Evolutionary conservation across 1,140 invertebrate species (phyloP).

Genomic region (Eriocheir sinensis): DNA sequence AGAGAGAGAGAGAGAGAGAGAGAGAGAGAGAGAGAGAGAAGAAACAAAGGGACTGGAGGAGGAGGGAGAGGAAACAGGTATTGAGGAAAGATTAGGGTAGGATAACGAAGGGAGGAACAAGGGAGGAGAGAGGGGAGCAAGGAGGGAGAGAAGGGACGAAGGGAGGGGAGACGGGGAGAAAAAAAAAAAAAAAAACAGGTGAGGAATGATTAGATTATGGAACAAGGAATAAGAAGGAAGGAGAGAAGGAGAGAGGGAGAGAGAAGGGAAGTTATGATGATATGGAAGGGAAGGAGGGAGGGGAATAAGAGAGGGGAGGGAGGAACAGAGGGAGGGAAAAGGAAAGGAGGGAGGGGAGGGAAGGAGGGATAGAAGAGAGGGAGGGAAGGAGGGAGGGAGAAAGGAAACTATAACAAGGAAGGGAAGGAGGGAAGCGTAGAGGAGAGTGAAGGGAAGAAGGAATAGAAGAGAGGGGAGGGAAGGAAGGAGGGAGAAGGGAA

Average conservation of each 20-base stretch:
- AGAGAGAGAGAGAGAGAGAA: background rate
- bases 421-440: background rate
- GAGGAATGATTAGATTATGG: too few relatives aligned
- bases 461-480: background rate
- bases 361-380: background rate
- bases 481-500: background rate
- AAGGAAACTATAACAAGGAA: background rate
- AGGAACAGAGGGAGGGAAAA: background rate
- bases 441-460: background rate
- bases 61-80: background rate
- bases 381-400: constrained; percentile 8
- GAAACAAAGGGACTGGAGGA: background rate
- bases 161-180: background rate
- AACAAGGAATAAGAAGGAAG: background rate
- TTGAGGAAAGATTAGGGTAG: too few relatives aligned
- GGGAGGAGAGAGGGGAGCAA: background rate
- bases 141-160: background rate
- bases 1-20: constrained; percentile 21
- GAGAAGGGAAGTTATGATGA: background rate
- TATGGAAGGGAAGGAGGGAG: background rate
- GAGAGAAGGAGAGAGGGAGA: background rate
- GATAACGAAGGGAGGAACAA: background rate
- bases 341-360: background rate
- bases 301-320: background rate
- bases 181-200: constrained; percentile 30